Evolutionary conservation across 2,888 invertebrate species (phyloP).

Genomic region (Ochlodes sylvanus): DNA sequence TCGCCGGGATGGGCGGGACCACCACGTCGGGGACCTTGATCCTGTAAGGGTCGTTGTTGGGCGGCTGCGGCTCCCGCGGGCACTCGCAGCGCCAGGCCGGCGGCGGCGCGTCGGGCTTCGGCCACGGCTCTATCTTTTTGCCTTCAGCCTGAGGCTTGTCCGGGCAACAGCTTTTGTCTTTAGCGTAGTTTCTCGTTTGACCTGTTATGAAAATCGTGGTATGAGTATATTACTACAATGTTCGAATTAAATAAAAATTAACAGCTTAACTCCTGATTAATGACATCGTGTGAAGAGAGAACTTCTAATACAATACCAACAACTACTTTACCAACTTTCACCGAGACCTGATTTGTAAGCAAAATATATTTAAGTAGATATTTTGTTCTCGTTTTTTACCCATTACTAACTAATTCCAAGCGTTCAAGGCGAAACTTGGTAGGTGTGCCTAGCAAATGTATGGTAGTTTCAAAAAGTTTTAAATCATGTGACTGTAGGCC

Average conservation of each 20-base stretch:
- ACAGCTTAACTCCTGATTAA: neutral
- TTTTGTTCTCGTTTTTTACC: too few relatives aligned
- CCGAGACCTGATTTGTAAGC: too few relatives aligned
- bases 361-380: too few relatives aligned
- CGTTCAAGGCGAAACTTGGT: too few relatives aligned
- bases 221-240: too few relatives aligned
- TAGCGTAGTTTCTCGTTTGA: conserved; percentile 53
- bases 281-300: neutral
- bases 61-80: conserved; percentile 63
- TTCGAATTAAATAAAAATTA: too few relatives aligned
- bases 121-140: conserved; percentile 66
- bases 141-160: conserved; percentile 61
- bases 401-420: too few relatives aligned
- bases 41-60: conserved; percentile 74
- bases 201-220: conserved; percentile 48
- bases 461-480: too few relatives aligned
- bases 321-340: too few relatives aligned
- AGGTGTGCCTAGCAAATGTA: too few relatives aligned
- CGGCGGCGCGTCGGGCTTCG: conserved; percentile 56
- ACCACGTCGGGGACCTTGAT: conserved; percentile 72
- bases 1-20: conserved; percentile 70
- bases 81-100: conserved; percentile 64
- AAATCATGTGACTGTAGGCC: too few relatives aligned
- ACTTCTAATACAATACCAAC: too few relatives aligned
- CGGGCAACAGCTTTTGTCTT: conserved; percentile 59